phyloP scores from a whole-genome alignment of 2,797 vertebrate species.

The Alca torda region DNA sequence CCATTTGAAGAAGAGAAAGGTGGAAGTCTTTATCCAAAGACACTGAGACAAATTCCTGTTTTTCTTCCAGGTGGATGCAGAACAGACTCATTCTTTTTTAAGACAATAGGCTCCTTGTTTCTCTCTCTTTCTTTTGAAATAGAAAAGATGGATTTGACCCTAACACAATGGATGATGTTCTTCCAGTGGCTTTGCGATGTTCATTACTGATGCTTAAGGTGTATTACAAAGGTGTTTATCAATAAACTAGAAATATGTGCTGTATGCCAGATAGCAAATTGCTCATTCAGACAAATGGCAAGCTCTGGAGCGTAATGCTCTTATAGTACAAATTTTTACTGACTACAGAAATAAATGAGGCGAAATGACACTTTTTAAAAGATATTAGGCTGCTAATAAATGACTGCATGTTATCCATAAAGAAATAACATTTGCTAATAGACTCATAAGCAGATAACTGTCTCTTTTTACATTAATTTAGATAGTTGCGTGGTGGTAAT shows the following conservation, averaged over 20 bases:
- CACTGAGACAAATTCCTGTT: neutral
- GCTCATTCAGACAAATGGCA: neutral
- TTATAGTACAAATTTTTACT: neutral
- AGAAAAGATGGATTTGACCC: neutral
- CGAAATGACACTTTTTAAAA: neutral
- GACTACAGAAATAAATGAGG: neutral
- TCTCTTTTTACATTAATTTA: neutral
- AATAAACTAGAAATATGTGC: neutral
- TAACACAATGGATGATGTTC: neutral
- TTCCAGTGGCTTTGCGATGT: neutral
- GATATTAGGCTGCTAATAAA: neutral
- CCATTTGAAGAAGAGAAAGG: neutral
- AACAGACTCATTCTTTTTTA: neutral
- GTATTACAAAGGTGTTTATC: neutral
- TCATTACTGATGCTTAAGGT: neutral
- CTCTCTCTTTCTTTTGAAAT: neutral
- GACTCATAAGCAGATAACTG: neutral
- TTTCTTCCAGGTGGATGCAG: neutral
- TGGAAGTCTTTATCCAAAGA: neutral
- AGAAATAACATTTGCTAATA: neutral
- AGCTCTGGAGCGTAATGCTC: neutral
- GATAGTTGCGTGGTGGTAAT: neutral
- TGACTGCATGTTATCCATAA: neutral
- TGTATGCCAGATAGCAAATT: neutral
- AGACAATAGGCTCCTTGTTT: neutral